These are phyloP conservation scores for Phalacrocorax carbo DNA, from an alignment of 2,113 vertebrate genomes.

Conservation along the genomic window DNA sequence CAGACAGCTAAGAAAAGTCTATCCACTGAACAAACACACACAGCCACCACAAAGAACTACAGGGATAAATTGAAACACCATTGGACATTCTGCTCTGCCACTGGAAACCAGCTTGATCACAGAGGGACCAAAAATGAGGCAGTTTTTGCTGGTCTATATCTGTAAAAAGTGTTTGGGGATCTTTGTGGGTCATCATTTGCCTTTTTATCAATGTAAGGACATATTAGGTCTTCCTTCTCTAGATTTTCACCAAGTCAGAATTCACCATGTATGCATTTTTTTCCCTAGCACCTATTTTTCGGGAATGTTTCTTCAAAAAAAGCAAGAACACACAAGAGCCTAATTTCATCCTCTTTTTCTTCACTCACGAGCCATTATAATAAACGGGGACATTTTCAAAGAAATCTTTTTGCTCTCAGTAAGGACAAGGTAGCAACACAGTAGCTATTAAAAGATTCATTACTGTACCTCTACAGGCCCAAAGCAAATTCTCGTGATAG, in stretches of 20 bases:
- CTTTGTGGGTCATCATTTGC: neutral
- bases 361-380: neutral
- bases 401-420: neutral
- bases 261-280: neutral
- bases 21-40: rapidly evolving
- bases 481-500: neutral
- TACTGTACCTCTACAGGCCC: neutral
- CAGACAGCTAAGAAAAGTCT: neutral
- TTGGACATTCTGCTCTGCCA: neutral
- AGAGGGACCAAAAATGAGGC: neutral
- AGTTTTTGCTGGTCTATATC: neutral
- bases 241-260: neutral
- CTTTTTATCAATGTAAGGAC: neutral
- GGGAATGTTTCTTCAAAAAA: neutral
- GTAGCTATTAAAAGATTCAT: neutral
- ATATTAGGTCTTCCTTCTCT: neutral
- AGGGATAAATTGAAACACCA: neutral
- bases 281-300: neutral
- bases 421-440: neutral
- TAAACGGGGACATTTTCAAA: neutral
- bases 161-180: neutral
- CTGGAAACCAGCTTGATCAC: neutral
- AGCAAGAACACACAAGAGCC: neutral
- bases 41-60: neutral
- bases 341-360: neutral